A percentile compares a stretch with the other conserved stretches of the same genome.
These are phyloP conservation scores for Phortica okadai DNA, from an alignment of 2,888 invertebrate genomes.

Conservation along the genomic window DNA sequence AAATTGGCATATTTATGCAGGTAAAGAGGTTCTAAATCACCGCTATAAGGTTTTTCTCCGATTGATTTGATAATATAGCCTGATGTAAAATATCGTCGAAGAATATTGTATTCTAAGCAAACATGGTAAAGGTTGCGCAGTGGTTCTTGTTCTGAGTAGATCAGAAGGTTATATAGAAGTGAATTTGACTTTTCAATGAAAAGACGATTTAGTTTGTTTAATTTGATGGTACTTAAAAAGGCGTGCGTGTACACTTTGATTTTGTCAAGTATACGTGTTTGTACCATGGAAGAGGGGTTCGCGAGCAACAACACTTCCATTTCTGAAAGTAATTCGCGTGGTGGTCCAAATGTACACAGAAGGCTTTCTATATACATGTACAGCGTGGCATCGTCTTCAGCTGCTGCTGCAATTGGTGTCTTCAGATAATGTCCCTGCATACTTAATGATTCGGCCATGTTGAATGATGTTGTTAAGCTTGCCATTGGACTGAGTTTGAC, in stretches of 20 bases:
- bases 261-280: slow-evolving; percentile 53
- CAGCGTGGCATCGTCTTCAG: slow-evolving; percentile 55
- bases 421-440: slow-evolving; percentile 60
- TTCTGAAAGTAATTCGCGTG: slow-evolving; percentile 51
- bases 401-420: slow-evolving; percentile 47
- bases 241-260: slow-evolving; percentile 52
- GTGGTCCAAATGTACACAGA: slow-evolving; percentile 55
- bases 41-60: not conserved
- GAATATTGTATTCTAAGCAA: slow-evolving; percentile 64
- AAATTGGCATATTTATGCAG: slow-evolving; percentile 62
- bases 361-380: slow-evolving; percentile 65
- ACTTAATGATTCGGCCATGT: slow-evolving; percentile 52
- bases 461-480: slow-evolving; percentile 41
- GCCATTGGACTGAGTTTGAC: slow-evolving; percentile 51
- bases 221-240: slow-evolving; percentile 61
- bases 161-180: slow-evolving; percentile 54
- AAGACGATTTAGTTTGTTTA: slow-evolving; percentile 56
- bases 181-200: slow-evolving; percentile 63
- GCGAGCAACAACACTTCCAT: slow-evolving; percentile 52
- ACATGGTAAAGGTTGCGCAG: slow-evolving; percentile 56
- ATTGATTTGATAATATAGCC: slow-evolving; percentile 42
- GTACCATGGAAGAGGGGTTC: slow-evolving; percentile 42
- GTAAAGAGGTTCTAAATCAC: slow-evolving; percentile 41
- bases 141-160: slow-evolving; percentile 47
- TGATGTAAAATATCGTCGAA: slow-evolving; percentile 49